Evolutionary conservation across 2,113 vertebrate species (phyloP).

Genomic region (Synchiropus splendidus): DNA sequence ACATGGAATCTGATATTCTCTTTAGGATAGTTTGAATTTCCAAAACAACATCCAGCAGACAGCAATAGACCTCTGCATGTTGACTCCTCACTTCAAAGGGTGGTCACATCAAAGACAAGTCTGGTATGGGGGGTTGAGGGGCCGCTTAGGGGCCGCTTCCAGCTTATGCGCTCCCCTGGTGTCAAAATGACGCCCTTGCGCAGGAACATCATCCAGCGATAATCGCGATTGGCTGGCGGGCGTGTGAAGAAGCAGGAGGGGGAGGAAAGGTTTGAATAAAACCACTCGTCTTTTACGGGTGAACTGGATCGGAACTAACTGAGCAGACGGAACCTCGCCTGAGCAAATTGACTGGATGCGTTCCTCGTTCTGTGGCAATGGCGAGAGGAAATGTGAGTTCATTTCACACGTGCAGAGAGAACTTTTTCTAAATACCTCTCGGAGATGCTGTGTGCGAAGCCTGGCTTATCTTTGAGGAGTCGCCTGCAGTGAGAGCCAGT

Average conservation of each 20-base stretch:
- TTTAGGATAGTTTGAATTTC: too few relatives aligned
- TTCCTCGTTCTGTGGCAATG: too few relatives aligned
- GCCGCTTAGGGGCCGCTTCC: conserved; percentile 38
- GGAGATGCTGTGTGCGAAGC: too few relatives aligned
- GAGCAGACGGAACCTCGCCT: conserved; percentile 2
- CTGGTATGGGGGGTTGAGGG: too few relatives aligned
- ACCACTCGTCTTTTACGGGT: conserved; percentile 23
- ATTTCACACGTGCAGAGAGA: too few relatives aligned
- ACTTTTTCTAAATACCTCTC: too few relatives aligned
- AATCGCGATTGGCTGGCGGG: conserved; percentile 50
- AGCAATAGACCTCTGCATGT: conserved; percentile 1
- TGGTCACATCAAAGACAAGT: conserved; percentile 33
- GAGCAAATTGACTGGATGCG: too few relatives aligned
- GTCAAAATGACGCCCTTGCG: conserved; percentile 34
- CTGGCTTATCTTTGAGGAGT: too few relatives aligned
- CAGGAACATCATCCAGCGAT: conserved; percentile 38
- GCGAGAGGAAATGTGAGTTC: too few relatives aligned
- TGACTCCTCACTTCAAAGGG: conserved; percentile 21
- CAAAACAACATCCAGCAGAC: not conserved
- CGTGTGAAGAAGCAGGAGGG: not conserved
- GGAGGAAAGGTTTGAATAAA: conserved; percentile 54
- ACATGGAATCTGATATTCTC: too few relatives aligned
- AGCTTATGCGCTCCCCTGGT: conserved; percentile 17
- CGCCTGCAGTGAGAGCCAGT: conserved; percentile 2
- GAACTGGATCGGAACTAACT: conserved; percentile 9